These are phyloP conservation scores for Agriopis marginaria DNA, from an alignment of 2,888 invertebrate genomes.

Conservation along the genomic window DNA sequence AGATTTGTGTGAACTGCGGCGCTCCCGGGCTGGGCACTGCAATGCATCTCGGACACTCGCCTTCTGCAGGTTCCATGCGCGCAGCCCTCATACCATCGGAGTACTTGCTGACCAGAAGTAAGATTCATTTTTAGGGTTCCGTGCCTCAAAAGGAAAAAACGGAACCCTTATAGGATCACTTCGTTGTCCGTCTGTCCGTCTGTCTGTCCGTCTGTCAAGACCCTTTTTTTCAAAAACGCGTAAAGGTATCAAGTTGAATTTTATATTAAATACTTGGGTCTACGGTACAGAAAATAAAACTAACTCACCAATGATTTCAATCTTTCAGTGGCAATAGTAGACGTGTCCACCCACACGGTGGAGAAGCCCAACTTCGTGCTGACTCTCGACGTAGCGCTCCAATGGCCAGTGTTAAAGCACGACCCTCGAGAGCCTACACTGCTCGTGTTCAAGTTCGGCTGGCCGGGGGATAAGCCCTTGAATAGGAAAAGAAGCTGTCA, in stretches of 20 bases:
- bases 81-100: slow-evolving; percentile 69
- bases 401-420: slow-evolving; percentile 61
- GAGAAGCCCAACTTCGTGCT: slow-evolving; percentile 53
- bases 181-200: no score
- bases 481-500: slow-evolving; percentile 55
- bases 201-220: no score
- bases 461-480: slow-evolving; percentile 52
- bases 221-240: no score
- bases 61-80: slow-evolving; percentile 58
- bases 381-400: slow-evolving; percentile 63
- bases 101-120: slow-evolving; percentile 65
- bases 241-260: no score
- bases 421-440: slow-evolving; percentile 67
- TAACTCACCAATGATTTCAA: not conserved
- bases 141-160: no score
- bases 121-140: no score
- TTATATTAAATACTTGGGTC: no score
- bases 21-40: slow-evolving; percentile 66
- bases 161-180: no score
- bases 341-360: slow-evolving; percentile 55
- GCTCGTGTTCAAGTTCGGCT: slow-evolving; percentile 71
- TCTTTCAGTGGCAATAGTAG: slow-evolving; percentile 63
- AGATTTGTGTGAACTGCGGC: slow-evolving; percentile 69
- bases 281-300: no score
- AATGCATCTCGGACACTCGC: slow-evolving; percentile 63